These are phyloP conservation scores for Gymnarchus niloticus DNA, from an alignment of 2,113 vertebrate genomes.

Conservation along the genomic window DNA sequence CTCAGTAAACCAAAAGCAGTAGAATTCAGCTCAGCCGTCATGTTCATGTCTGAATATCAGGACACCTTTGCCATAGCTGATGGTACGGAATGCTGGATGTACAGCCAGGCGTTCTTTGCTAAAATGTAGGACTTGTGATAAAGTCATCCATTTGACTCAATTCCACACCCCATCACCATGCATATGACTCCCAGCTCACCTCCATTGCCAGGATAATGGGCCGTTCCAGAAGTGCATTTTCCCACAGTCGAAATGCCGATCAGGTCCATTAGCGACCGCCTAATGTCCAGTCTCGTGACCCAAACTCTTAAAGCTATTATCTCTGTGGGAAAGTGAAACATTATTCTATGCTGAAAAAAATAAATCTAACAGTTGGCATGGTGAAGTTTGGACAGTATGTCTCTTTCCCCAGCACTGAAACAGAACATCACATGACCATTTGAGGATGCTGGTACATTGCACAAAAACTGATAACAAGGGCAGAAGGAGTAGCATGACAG, in stretches of 20 bases:
- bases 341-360: neutral
- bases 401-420: no score
- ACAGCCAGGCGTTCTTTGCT: conserved; percentile 11
- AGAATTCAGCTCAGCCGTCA: neutral
- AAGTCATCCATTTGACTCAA: conserved; percentile 23
- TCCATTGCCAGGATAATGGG: conserved; percentile 58
- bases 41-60: neutral
- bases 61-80: neutral
- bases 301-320: conserved; percentile 43
- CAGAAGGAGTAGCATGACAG: no score
- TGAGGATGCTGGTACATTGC: no score
- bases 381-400: neutral
- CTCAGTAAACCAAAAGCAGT: neutral
- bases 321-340: conserved; percentile 24
- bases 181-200: conserved; percentile 36
- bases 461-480: no score
- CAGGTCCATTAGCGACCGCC: conserved; percentile 59
- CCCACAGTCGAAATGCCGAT: conserved; percentile 55
- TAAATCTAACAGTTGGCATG: conserved; percentile 8
- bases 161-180: conserved; percentile 31
- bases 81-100: conserved; percentile 11
- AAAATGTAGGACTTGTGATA: conserved; percentile 33
- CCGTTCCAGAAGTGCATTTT: conserved; percentile 46
- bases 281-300: conserved; percentile 61
- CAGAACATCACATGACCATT: neutral